Evolutionary conservation across 2,888 invertebrate species (phyloP), one percentile per base, ranked within the genome.

Genomic region (Sympetrum striolatum): DNA sequence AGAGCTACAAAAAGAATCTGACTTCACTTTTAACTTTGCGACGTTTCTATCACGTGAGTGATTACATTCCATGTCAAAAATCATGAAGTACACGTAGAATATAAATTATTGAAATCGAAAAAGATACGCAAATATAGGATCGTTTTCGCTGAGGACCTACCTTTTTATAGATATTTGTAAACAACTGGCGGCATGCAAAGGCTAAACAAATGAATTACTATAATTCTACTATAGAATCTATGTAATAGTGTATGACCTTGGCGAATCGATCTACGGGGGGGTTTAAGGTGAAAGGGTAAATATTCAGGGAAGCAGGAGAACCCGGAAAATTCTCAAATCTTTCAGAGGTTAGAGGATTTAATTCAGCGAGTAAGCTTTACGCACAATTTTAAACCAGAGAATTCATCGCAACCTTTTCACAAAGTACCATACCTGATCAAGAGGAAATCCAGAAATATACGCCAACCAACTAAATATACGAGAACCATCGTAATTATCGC

Each of bases 401-500:
- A 4, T 35, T 86, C 3, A n/a, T 12, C 86, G 4, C 8, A 12
- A 60, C 18, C 58, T 82, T 53, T 3, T 12, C n/a, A 37, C 15
- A 14, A 14, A 37, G 14, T 48, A 64, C 90, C 96, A 96, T 95
- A 97, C 97, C 95, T 97, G 95, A 94, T 98, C 97, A 93, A 97
- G 95, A 90, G 97, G 96, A 92, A 98, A 94, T 91, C 97, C 97
- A 92, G 96, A 94, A 93, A 95, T 94, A 92, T 95, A 95, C 58
- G 97, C 95, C 91, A 97, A 93, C 94, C 96, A 96, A 91, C 95
- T 93, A 93, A 98, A 97, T 91, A 96, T 93, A 93, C 95, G 95
- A 93, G 96, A 96, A 91, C 97, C 97, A 93, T 96, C 96, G 93
- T 97, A 97, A 39, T 22, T 58, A 18, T 96, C 96, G 93, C 97